Conservation (phyloP, 2,888 invertebrate species). For the Julus scanicus region DNA sequence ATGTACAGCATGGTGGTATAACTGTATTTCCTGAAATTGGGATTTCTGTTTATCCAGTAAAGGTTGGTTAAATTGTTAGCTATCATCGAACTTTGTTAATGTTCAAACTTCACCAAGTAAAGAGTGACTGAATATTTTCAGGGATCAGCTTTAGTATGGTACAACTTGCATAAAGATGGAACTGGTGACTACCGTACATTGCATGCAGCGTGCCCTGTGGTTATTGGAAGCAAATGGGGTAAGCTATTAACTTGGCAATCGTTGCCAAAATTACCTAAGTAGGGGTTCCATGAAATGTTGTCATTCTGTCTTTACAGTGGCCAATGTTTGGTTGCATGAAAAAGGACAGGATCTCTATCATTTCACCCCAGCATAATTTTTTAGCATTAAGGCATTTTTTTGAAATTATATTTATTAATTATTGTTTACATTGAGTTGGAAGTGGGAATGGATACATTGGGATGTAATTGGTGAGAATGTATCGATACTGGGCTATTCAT, state of each 20-base stretch:
- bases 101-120: neutral
- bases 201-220: slow-evolving; percentile 60
- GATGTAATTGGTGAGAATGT: too few species aligned
- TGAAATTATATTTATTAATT: too few species aligned
- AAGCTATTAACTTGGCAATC: neutral
- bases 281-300: neutral
- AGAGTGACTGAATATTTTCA: neutral
- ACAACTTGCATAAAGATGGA: slow-evolving; percentile 58
- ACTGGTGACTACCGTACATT: slow-evolving; percentile 57
- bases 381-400: neutral
- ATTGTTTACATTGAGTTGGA: too few species aligned
- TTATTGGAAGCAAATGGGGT: slow-evolving; percentile 59
- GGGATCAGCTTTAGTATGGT: slow-evolving; percentile 59
- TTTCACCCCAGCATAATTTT: slow-evolving; percentile 3
- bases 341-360: slow-evolving; percentile 38
- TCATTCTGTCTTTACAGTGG: slow-evolving; percentile 30
- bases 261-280: too few species aligned
- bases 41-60: neutral
- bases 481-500: too few species aligned
- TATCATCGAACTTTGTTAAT: neutral
- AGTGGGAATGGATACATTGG: too few species aligned
- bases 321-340: slow-evolving; percentile 53
- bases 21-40: slow-evolving; percentile 45
- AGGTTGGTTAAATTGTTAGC: neutral
- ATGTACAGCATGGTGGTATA: neutral